Evolutionary conservation across 2,797 vertebrate species (phyloP), one percentile per base, ranked within the genome.

Genomic region (Tachyglossus aculeatus): DNA sequence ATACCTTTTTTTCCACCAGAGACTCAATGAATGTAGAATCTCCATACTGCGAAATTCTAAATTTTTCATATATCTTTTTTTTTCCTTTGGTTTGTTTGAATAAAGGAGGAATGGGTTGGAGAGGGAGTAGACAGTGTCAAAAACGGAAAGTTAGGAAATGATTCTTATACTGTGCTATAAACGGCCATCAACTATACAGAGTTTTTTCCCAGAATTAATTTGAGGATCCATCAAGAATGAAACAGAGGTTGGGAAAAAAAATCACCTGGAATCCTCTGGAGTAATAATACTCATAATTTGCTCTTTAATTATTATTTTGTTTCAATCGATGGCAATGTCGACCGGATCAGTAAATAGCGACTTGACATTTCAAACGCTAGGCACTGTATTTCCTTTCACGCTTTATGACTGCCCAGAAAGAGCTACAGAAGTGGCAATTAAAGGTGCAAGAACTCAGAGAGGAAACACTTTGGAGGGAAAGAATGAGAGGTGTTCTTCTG

Each of bases 41-140:
- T 90, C 90, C 92, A 85, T 92, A 91, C 77, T 93, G 92, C 87
- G 94, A 93, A 91, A 92, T 77, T 84, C 90, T 82, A 86, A 88
- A 86, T 80, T 91, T 93, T 90, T 93, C 92, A 88, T 89, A 89
- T 91, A 91, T 90, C 74, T 91, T 92, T 85, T 60, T 91, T 84
- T 95, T 94, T 93, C 95, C 94, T 89, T 92, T 89, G 84, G 89
- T 94, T 98, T 99, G 90, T 82, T 85, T 91, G 67, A 85, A 75
- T 61, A 79, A 83, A 61, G 64, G 64, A 86, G 59, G 54, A 45
- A 81, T 74, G 79, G 79, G 77, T 67, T 83, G 80, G 76, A 71
- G 70, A 75, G 56, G 83, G 86, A 68, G 88, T 67, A 90, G 89
- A 91, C 18, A 60, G 43, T 79, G 89, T 85, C 79, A 80, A 79